phyloP scores from a whole-genome alignment of 2,797 vertebrate genomes.

The Esox lucius region DNA sequence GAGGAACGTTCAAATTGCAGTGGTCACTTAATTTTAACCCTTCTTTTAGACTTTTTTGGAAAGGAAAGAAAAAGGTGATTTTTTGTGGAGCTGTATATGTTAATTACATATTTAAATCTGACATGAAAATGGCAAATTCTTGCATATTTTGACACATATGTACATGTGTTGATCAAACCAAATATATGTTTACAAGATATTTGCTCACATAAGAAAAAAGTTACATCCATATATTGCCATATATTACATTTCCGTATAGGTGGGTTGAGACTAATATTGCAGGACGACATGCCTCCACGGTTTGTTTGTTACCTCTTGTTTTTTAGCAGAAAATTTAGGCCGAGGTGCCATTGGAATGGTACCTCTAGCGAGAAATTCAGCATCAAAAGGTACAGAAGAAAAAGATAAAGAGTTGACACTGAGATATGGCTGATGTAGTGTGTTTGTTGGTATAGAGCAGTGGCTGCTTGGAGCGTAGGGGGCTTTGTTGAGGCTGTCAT shows the following conservation, averaged over 20 bases:
- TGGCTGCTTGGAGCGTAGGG: constrained; percentile 44
- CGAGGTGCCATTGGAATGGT: constrained; percentile 84
- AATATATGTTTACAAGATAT: too few species aligned
- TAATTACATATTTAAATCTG: too few species aligned
- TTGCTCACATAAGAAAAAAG: too few species aligned
- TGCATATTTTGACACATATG: too few species aligned
- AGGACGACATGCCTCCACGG: constrained; percentile 89
- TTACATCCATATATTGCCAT: not conserved
- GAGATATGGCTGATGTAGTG: constrained; percentile 54
- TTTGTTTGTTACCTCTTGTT: constrained; percentile 80
- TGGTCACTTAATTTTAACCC: too few species aligned
- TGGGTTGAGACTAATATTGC: constrained; percentile 34
- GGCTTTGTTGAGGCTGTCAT: constrained; percentile 48
- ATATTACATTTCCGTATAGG: not conserved
- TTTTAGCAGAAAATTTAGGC: constrained; percentile 97
- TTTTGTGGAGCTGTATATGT: too few species aligned
- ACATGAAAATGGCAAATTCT: too few species aligned
- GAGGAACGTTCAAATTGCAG: too few species aligned
- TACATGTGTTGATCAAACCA: too few species aligned
- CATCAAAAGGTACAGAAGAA: constrained; percentile 63
- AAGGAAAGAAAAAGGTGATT: too few species aligned
- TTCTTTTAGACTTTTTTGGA: too few species aligned
- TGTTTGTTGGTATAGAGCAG: constrained; percentile 36
- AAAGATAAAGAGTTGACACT: constrained; percentile 56
- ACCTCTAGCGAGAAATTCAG: constrained; percentile 58